Evolutionary conservation across 2,797 vertebrate genomes (phyloP), one percentile per base, ranked within the genome.

Genomic region (Lateolabrax maculatus): DNA sequence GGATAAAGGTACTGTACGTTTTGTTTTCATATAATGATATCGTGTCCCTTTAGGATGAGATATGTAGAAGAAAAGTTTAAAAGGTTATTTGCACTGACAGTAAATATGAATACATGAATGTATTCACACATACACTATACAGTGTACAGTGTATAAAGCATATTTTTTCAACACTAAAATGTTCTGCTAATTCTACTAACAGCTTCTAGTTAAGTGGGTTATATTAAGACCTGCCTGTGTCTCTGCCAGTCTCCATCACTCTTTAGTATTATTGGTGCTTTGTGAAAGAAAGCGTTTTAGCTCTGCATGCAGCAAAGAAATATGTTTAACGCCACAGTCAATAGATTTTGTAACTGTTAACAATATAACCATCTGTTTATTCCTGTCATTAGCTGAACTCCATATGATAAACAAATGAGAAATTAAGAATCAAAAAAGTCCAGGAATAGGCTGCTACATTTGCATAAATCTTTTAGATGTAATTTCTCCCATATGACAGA

Each of bases 41-140:
- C 85, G 48, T 70, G 74, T 87, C 75, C 55, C 49, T 85, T 86
- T 87, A n/a, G 80, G 75, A 85, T 86, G 82, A 92, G 84, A 78
- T 86, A 82, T 89, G 68, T 85, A 64, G 63, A 82, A 82, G 60
- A 57, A 51, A 84, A 61, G 41, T 75, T 83, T 75, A 55, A 83
- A 86, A 82, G 77, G 71, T 66, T 78, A 90, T 93, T 95, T 95
- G 95, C 94, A 95, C 94, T 93, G 91, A 92, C 58, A 72, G 80
- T 80, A 43, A 83, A 92, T 81, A 81, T 52, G 88, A 92, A 93
- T 91, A 94, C 91, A 88, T 85, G 82, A 85, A 90, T 88, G 89
- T 90, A 83, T 90, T 90, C 87, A 77, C 75, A 69, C 72, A 60
- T 80, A 89, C 85, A 78, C 80, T 79, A 77, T 66, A 79, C 48